A percentile compares a stretch with the other conserved stretches of the same genome.
These are phyloP conservation scores for Hippocampus comes DNA, from an alignment of 2,113 vertebrate genomes.

Conservation along the genomic window DNA sequence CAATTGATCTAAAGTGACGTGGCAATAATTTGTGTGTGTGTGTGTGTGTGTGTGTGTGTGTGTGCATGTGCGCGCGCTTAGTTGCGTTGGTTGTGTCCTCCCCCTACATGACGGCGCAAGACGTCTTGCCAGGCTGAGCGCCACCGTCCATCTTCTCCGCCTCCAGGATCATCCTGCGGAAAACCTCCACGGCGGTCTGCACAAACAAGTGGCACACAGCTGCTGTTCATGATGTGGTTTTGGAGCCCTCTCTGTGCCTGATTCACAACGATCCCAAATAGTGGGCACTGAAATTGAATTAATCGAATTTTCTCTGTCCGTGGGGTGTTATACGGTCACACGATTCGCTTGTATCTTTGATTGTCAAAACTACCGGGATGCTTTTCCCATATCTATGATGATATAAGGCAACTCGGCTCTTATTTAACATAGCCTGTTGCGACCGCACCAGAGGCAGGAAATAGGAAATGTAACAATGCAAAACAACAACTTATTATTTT, in stretches of 20 bases:
- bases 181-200: conserved; percentile 91
- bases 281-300: too few relatives aligned
- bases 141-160: conserved; percentile 96
- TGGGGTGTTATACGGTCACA: too few relatives aligned
- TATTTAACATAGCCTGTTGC: too few relatives aligned
- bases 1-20: not conserved
- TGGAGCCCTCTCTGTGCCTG: not conserved
- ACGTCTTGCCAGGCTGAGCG: conserved; percentile 90
- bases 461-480: too few relatives aligned
- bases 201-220: not conserved
- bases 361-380: too few relatives aligned
- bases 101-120: conserved; percentile 92
- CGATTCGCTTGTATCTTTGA: too few relatives aligned
- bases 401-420: too few relatives aligned
- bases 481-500: too few relatives aligned
- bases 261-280: too few relatives aligned
- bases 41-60: not conserved
- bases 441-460: too few relatives aligned
- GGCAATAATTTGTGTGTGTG: not conserved
- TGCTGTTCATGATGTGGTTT: not conserved
- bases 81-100: not conserved
- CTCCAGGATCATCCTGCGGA: conserved; percentile 99
- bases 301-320: too few relatives aligned
- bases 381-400: too few relatives aligned
- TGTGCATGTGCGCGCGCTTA: not conserved